phyloP scores from a whole-genome alignment of 2,797 vertebrate species.

The Champsocephalus esox region DNA sequence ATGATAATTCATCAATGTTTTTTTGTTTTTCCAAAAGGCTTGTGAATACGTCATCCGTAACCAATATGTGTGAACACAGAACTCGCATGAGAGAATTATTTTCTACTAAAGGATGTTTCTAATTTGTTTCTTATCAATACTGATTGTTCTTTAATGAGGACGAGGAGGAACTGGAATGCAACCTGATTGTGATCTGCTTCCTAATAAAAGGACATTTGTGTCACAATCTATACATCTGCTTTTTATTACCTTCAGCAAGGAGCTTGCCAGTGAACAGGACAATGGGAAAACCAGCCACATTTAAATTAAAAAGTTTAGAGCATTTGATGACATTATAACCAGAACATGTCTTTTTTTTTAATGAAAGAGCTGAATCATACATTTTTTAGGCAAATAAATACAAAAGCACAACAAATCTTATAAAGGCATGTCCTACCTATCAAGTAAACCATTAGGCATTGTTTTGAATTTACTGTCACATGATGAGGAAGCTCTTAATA shows the following conservation, averaged over 20 bases:
- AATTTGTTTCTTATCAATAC: constrained; percentile 84
- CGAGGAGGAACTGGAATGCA: constrained; percentile 80
- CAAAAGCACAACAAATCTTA: too few species aligned
- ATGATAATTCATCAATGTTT: constrained; percentile 63
- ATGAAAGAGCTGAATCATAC: too few species aligned
- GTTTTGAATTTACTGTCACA: too few species aligned
- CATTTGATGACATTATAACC: too few species aligned
- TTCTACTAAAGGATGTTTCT: constrained; percentile 86
- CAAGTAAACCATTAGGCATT: too few species aligned
- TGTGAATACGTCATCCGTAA: constrained; percentile 80
- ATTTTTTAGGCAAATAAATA: too few species aligned
- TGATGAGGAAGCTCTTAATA: too few species aligned
- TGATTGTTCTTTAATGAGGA: constrained; percentile 78
- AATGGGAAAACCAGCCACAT: too few species aligned
- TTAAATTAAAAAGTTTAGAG: too few species aligned
- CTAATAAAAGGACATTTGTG: constrained; percentile 84
- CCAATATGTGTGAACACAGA: constrained; percentile 79
- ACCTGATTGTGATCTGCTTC: constrained; percentile 85
- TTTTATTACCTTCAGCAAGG: constrained; percentile 5
- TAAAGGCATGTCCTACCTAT: too few species aligned
- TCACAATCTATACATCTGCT: constrained; percentile 56
- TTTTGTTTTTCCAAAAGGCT: constrained; percentile 71
- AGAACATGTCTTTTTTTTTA: too few species aligned
- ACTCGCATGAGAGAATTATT: constrained; percentile 87
- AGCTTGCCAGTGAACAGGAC: too few species aligned